These are phyloP conservation scores for Muschampia plurimacula DNA, from an alignment of 2,888 invertebrate species.

Conservation along the genomic window DNA sequence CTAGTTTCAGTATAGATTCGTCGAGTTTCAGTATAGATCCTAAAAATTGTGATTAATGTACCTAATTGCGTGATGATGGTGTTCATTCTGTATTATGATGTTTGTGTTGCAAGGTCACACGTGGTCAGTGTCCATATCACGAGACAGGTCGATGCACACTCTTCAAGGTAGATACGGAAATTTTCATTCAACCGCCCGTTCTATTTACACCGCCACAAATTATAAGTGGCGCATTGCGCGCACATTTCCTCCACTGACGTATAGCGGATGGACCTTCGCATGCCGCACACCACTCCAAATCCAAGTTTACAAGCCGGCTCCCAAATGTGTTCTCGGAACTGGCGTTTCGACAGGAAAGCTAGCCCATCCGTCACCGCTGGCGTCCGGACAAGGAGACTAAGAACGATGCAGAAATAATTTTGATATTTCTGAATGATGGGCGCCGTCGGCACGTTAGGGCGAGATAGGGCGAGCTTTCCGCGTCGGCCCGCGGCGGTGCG, in stretches of 20 bases:
- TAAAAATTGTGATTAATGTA: conserved; percentile 55
- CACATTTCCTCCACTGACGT: conserved; percentile 75
- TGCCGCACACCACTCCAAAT: conserved; percentile 52
- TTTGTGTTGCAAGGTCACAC: conserved; percentile 79
- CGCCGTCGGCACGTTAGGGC: conserved; percentile 29
- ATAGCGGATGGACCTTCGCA: conserved; percentile 66
- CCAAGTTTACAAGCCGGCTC: conserved; percentile 50
- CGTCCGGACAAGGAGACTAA: conserved; percentile 47
- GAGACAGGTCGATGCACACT: conserved; percentile 79
- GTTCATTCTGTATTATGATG: conserved; percentile 64
- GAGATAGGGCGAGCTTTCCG: conserved; percentile 40
- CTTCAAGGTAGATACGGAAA: conserved; percentile 77
- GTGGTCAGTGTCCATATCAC: conserved; percentile 65
- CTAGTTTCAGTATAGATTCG: conserved; percentile 39
- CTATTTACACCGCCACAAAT: conserved; percentile 80
- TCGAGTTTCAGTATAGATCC: conserved; percentile 37
- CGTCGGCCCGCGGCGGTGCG: conserved; percentile 43
- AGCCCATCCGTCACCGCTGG: conserved; percentile 57
- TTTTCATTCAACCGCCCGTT: conserved; percentile 80
- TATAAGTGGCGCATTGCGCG: conserved; percentile 71
- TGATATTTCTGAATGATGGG: conserved; percentile 46
- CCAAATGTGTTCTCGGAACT: conserved; percentile 63
- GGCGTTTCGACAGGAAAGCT: conserved; percentile 58
- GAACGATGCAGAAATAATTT: conserved; percentile 32
- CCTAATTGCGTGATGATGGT: conserved; percentile 60